These are phyloP conservation scores for Clunio marinus DNA, from an alignment of 2,888 invertebrate genomes.

Conservation along the genomic window DNA sequence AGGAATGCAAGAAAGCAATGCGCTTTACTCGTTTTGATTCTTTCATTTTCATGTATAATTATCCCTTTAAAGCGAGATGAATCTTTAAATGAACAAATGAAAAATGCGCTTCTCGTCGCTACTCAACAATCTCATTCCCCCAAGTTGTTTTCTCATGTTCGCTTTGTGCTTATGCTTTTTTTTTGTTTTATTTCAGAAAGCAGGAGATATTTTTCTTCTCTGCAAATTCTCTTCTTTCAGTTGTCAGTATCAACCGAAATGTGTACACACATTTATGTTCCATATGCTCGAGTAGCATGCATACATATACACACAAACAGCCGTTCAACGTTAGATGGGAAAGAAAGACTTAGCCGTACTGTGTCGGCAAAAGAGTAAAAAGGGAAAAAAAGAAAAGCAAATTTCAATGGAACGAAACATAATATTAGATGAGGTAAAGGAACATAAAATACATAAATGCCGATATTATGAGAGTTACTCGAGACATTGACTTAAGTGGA, in stretches of 20 bases:
- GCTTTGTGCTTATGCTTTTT: conserved; percentile 15
- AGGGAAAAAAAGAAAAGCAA: neutral
- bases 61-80: neutral
- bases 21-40: no score
- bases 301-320: neutral
- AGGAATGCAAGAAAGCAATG: no score
- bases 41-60: neutral
- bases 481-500: no score
- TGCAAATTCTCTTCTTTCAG: conserved; percentile 18
- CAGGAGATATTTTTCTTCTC: conserved; percentile 36
- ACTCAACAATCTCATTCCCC: neutral
- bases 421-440: no score
- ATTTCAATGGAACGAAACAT: neutral
- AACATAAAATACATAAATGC: no score
- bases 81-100: neutral
- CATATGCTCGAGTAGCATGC: conserved; percentile 32
- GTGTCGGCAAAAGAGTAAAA: neutral
- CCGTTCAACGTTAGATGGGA: neutral
- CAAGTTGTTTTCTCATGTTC: conserved; percentile 4
- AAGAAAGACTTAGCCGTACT: neutral
- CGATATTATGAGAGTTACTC: no score
- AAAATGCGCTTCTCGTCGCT: conserved; percentile 3
- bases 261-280: conserved; percentile 11
- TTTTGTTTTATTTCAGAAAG: conserved; percentile 8
- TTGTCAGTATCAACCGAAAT: conserved; percentile 26